A percentile compares a stretch with the other conserved stretches of the same genome.
phyloP scores from a whole-genome alignment of 2,113 vertebrate species.

The Chitala chitala region DNA sequence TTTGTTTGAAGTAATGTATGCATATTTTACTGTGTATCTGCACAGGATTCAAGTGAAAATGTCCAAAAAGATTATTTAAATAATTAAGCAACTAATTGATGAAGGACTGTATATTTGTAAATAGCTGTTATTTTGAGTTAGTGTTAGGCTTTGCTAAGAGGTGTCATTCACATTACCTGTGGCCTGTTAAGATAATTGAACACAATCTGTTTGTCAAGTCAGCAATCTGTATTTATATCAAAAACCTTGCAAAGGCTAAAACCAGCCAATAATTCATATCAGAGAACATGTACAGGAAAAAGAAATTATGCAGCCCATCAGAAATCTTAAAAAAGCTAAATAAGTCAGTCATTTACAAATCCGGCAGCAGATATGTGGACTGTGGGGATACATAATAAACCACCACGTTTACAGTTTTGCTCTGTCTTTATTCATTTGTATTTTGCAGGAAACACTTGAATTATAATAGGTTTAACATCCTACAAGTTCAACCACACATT shows the following conservation, averaged over 20 bases:
- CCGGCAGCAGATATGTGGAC: no score
- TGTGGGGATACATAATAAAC: neutral
- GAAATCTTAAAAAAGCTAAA: no score
- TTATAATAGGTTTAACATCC: neutral
- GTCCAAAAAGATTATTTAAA: neutral
- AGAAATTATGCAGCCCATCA: no score
- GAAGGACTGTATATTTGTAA: conserved; percentile 1
- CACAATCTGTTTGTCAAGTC: neutral
- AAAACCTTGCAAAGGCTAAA: no score
- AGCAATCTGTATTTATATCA: neutral
- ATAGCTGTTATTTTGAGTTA: neutral
- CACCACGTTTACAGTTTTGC: neutral
- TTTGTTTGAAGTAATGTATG: no score
- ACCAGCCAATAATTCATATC: no score
- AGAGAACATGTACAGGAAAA: no score
- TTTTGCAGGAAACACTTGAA: conserved; percentile 2
- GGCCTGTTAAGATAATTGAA: neutral
- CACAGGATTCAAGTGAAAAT: neutral
- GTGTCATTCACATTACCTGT: neutral
- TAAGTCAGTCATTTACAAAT: no score
- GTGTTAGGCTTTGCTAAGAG: neutral
- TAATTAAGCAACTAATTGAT: no score
- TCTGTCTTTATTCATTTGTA: neutral
- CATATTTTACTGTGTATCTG: neutral
- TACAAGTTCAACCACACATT: neutral